Percentiles rank a stretch among this genome's conserved stretches.
Evolutionary conservation across 2,113 vertebrate species (phyloP).

Genomic region (Trinectes maculatus): DNA sequence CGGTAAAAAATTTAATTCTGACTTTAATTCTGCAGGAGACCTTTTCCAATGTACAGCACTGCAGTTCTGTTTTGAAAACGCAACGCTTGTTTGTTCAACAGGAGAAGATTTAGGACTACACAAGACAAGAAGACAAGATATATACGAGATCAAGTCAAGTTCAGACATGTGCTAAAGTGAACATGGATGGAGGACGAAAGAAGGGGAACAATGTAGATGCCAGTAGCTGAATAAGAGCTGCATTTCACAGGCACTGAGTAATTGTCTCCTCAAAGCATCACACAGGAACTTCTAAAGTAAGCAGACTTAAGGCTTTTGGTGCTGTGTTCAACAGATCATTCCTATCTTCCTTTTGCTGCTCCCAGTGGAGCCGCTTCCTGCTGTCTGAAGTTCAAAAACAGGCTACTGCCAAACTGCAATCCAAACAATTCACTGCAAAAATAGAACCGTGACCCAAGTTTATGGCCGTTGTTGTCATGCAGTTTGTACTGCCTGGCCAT

Average conservation of each 20-base stretch:
- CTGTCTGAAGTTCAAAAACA: slow-evolving; percentile 49
- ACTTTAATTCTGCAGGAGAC: neutral
- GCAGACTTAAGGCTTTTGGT: slow-evolving; percentile 3
- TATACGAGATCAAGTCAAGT: slow-evolving; percentile 51
- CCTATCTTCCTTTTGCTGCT: slow-evolving; percentile 17
- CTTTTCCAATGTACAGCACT: neutral
- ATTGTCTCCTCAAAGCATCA: slow-evolving; percentile 24
- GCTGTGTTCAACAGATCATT: slow-evolving; percentile 8
- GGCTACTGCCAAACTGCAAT: slow-evolving; percentile 13
- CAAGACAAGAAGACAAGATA: no score
- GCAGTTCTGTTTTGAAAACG: neutral
- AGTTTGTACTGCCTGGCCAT: slow-evolving; percentile 19
- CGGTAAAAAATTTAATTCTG: no score
- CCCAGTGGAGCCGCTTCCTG: slow-evolving; percentile 38
- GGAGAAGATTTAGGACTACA: slow-evolving; percentile 2
- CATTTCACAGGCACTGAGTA: slow-evolving; percentile 38
- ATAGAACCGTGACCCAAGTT: slow-evolving; percentile 54
- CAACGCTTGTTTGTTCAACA: neutral
- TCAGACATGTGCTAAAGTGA: slow-evolving; percentile 41
- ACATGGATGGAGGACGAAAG: neutral
- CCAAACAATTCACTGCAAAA: slow-evolving; percentile 54
- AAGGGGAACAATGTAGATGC: slow-evolving; percentile 19
- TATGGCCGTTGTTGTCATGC: slow-evolving; percentile 60
- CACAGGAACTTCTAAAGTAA: neutral
- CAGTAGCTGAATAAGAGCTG: neutral